A percentile compares a stretch with the other conserved stretches of the same genome.
phyloP scores from a whole-genome alignment of 1,140 invertebrate genomes.

The Nephila pilipes region DNA sequence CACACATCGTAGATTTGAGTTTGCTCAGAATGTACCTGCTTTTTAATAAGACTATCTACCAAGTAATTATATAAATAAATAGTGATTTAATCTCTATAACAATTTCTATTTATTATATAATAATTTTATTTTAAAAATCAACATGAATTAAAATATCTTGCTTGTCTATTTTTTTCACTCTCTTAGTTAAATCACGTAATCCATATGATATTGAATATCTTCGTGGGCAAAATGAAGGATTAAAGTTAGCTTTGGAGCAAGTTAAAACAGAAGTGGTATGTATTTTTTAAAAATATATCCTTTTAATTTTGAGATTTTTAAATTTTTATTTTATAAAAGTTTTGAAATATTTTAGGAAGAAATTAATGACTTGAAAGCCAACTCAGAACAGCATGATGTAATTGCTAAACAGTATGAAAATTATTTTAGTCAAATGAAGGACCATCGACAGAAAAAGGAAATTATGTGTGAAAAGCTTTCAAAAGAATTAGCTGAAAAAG shows the following conservation, averaged over 20 bases:
- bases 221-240: background rate
- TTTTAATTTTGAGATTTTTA: background rate
- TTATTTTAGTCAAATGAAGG: background rate
- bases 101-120: no score
- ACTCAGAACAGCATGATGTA: background rate
- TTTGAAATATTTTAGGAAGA: conserved; percentile 4
- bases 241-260: background rate
- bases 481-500: background rate
- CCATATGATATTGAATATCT: background rate
- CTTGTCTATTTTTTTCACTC: no score
- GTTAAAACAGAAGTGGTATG: background rate
- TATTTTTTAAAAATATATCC: background rate
- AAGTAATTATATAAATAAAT: no score
- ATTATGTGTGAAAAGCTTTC: background rate
- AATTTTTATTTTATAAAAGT: background rate
- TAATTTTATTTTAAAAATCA: no score
- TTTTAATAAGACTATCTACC: no score
- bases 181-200: background rate
- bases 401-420: conserved; percentile 24
- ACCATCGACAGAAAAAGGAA: conserved; percentile 19
- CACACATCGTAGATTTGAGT: no score
- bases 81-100: no score
- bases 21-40: no score
- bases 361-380: background rate
- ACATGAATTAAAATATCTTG: no score